Base-by-base conservation (phyloP, 2,797 vertebrate genomes). In the Lepilemur ruficaudatus region DNA sequence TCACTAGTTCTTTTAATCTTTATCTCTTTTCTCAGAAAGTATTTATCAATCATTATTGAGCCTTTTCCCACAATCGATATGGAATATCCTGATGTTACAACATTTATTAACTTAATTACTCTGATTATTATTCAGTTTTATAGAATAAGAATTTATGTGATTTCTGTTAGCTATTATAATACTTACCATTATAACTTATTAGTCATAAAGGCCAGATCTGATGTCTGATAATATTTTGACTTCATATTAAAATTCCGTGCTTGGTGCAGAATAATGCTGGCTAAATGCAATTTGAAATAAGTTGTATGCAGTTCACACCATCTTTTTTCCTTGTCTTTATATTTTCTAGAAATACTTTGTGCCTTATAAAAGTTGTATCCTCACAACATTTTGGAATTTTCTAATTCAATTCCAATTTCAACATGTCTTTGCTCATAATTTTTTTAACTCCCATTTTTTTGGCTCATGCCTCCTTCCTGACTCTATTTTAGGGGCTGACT, bases 341-440 rank as follows among this genome's bases (percentile, higher is more conserved):
- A 9, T 88, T 0, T 73, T 32, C 43, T 63, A 72, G 65, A 94
- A 87, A 79, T 46, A 70, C 20, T 43, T 79, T 76, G 23, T 32
- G 20, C 55, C 4, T 63, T 55, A 43, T 10, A 78, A 1, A 63
- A 46, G 76, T 59, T 67, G n/a, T 2, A 35, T 57, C 55, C 13
- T 89, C 57, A 38, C 20, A 82, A 75, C 25, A 43, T 80, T 90
- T 61, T 94, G 14, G 14, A 80, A 93, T 78, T 96, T 92, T 50
- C n/a, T 72, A 76, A 93, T 70, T 91, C 5, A 72, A 17, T 43
- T 96, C 8, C n/a, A 63, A 22, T 28, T 95, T 92, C 76, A 72
- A 88, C 28, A 52, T 23, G 10, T 46, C 35, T 73, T 69, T 43
- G 43, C 32, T 89, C n/a, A n/a, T 50, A 52, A 55, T 7, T 94